Percentiles rank a stretch among this genome's conserved stretches.
phyloP scores from a whole-genome alignment of 2,888 invertebrate genomes.

The Venusia cambrica region DNA sequence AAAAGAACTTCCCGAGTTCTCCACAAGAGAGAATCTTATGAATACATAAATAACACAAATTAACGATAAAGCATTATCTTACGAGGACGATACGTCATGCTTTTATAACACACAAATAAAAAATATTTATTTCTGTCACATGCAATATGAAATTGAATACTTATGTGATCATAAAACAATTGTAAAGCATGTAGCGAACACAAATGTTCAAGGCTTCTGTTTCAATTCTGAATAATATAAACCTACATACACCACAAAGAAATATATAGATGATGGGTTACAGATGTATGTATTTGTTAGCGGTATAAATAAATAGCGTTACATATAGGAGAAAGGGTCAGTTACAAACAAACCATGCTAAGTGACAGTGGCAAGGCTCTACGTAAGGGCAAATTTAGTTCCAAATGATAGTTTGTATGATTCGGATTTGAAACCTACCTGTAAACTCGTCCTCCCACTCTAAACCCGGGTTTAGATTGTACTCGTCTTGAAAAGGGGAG shows the following conservation, averaged over 20 bases:
- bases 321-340: constrained; percentile 38
- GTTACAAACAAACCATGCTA: constrained; percentile 72
- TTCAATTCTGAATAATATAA: constrained; percentile 11
- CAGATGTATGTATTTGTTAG: constrained; percentile 28
- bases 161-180: constrained; percentile 3
- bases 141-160: constrained; percentile 44
- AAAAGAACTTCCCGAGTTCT: constrained; percentile 76
- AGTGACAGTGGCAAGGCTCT: constrained; percentile 75
- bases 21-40: constrained; percentile 73
- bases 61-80: constrained; percentile 36
- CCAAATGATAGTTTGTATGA: constrained; percentile 67
- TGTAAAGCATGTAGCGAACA: constrained; percentile 22
- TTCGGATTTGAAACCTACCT: constrained; percentile 91
- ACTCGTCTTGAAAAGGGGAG: constrained; percentile 95
- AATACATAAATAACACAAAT: constrained; percentile 42
- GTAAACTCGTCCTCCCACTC: constrained; percentile 99
- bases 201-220: constrained; percentile 12
- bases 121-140: constrained; percentile 58
- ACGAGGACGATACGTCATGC: constrained; percentile 63
- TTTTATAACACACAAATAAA: constrained; percentile 44
- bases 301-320: constrained; percentile 33
- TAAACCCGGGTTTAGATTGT: constrained; percentile 99
- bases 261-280: constrained; percentile 29
- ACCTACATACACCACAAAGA: constrained; percentile 26
- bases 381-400: constrained; percentile 68